Evolutionary conservation across 2,113 vertebrate species (phyloP), one percentile per base, ranked within the genome.

Genomic region (Gavialis gangeticus): DNA sequence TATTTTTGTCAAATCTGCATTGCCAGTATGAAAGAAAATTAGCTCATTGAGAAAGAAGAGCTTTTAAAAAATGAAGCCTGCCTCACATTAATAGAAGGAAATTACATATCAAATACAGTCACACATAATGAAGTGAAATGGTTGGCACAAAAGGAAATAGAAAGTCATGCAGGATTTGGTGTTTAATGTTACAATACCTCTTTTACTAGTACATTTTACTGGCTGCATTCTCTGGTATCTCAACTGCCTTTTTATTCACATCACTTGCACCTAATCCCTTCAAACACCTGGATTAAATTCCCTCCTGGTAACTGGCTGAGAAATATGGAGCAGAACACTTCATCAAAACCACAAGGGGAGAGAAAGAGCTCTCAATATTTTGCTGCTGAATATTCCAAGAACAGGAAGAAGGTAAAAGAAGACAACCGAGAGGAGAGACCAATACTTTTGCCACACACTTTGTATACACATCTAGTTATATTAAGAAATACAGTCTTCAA

Each of bases 1-100:
- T 3, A 34, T 25, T 94, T 93, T 75, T 88, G 79, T 71, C 8
- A 87, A 90, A 92, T 56, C 25, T 76, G 22, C 57, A 62, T 28
- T 46, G 75, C 66, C 84, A 87, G 84, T 24, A 10, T 7, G 4
- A 22, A 78, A 84, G 67, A 82, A 84, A 93, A 27, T 91, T 54
- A 94, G 64, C 55, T 34, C n/a, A 1, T 59, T 87, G 25, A 88
- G 88, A 89, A 46, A 96, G 83, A 87, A 93, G 77, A 79, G 34
- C 78, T 92, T 91, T 22, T 7, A 56, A 60, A 75, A 92, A 93
- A 75, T 5, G 1, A 82, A 57, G 85, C 93, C 28, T 77, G 4
- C 82, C 76, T 93, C 66, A 73, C 58, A 85, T 91, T 92, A 94
- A 96, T 94, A 46, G 93, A 87, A 96, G 85, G 95, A 97, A 97